These are phyloP conservation scores for Philopotamus ludificatus DNA, from an alignment of 1,140 invertebrate genomes.

Conservation along the genomic window DNA sequence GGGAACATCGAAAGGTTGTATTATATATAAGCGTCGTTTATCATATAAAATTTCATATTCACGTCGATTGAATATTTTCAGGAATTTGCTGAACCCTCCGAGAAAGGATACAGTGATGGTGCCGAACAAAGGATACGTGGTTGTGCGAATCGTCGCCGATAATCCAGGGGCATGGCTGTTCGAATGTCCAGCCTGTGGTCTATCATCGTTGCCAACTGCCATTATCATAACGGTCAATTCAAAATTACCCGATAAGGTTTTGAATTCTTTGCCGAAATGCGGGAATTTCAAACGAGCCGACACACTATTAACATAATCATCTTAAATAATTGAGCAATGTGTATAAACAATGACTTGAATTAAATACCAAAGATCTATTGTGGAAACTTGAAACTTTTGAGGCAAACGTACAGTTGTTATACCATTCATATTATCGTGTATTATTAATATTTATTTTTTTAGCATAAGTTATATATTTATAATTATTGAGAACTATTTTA, in stretches of 20 bases:
- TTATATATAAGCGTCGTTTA: background rate
- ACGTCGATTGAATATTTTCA: conserved; percentile 41
- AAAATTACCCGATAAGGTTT: conserved; percentile 47
- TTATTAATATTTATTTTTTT: no score
- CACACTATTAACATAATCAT: conserved; percentile 50
- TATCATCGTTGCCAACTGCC: conserved; percentile 49
- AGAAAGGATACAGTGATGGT: conserved; percentile 59
- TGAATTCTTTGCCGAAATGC: conserved; percentile 51
- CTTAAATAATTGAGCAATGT: no score
- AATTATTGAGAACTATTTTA: no score
- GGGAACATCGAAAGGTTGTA: conserved; percentile 48
- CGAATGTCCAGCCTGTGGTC: conserved; percentile 51
- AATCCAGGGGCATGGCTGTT: conserved; percentile 56
- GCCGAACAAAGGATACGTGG: conserved; percentile 58
- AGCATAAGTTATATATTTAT: no score
- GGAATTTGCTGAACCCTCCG: conserved; percentile 50
- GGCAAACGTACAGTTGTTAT: no score
- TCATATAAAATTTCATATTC: background rate
- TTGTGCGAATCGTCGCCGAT: conserved; percentile 54
- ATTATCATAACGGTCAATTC: conserved; percentile 50
- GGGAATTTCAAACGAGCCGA: conserved; percentile 53
- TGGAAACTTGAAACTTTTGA: no score
- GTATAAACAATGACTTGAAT: no score
- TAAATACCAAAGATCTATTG: no score
- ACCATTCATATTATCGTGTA: no score